A percentile compares a stretch with the other conserved stretches of the same genome.
phyloP scores from a whole-genome alignment of 37 sponge, comb jelly and placozoan genomes.

The Aplysina aerophoba region DNA sequence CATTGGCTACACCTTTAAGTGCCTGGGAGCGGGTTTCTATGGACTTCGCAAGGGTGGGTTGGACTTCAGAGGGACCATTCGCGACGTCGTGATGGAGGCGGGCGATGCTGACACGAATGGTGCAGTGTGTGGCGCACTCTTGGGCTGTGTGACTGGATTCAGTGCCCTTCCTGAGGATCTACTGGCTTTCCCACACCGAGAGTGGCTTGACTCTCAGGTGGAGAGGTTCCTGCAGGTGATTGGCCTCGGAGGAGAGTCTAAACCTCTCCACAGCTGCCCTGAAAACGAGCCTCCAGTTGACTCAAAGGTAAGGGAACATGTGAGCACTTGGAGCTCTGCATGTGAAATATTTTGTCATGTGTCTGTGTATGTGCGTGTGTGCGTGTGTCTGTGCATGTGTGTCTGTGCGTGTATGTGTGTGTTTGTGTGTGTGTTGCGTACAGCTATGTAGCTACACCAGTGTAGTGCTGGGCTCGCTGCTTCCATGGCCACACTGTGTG shows the following conservation, averaged over 20 bases:
- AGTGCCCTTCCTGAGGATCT: constrained; percentile 76
- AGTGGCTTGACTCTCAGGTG: constrained; percentile 86
- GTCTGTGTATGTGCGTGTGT: too few species aligned
- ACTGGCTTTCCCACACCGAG: constrained; percentile 67
- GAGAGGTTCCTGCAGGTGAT: constrained; percentile 39
- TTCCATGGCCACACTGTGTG: too few species aligned
- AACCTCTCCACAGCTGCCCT: too few species aligned
- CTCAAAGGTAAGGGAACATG: too few species aligned
- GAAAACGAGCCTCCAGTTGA: too few species aligned
- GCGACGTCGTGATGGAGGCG: constrained; percentile 82
- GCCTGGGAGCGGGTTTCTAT: constrained; percentile 82
- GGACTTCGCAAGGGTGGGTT: constrained; percentile 57
- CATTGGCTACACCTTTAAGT: constrained; percentile 91
- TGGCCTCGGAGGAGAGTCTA: constrained; percentile 2
- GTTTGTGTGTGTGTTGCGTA: too few species aligned
- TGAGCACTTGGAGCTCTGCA: too few species aligned
- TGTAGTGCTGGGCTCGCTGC: too few species aligned
- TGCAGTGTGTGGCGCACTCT: constrained; percentile 89
- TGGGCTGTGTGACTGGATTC: constrained; percentile 91
- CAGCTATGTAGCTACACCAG: too few species aligned
- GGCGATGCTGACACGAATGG: constrained; percentile 97
- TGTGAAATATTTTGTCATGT: too few species aligned
- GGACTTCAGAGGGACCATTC: constrained; percentile 70
- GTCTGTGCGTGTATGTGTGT: too few species aligned
- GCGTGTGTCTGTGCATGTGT: too few species aligned